Percentiles rank a stretch among this genome's conserved stretches.
These are phyloP conservation scores for Harpagifer antarcticus DNA, from an alignment of 2,797 vertebrate species.

Conservation along the genomic window DNA sequence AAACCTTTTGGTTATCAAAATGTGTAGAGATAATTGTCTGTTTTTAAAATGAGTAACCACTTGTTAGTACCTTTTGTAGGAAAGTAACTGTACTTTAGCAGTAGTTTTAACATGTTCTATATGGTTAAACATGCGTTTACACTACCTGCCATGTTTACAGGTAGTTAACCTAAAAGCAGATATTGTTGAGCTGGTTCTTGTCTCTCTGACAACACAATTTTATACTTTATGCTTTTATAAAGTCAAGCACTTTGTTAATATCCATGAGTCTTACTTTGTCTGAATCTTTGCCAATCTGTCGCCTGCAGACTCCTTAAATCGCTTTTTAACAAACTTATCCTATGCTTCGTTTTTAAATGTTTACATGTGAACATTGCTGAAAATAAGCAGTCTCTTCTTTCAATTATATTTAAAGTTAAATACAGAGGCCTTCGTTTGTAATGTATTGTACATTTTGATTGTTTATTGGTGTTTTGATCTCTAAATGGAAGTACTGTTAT, in stretches of 20 bases:
- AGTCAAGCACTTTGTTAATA: slow-evolving; percentile 83
- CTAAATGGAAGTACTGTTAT: slow-evolving; percentile 68
- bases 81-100: slow-evolving; percentile 51
- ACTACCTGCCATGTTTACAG: slow-evolving; percentile 83
- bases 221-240: slow-evolving; percentile 81
- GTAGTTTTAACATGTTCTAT: slow-evolving; percentile 65
- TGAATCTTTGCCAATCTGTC: slow-evolving; percentile 73
- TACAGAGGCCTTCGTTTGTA: slow-evolving; percentile 80
- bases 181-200: slow-evolving; percentile 65
- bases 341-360: slow-evolving; percentile 80
- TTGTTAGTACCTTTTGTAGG: slow-evolving; percentile 63
- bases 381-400: slow-evolving; percentile 78
- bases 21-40: slow-evolving; percentile 60
- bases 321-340: slow-evolving; percentile 55
- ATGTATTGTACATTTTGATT: slow-evolving; percentile 62
- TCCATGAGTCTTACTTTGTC: slow-evolving; percentile 82
- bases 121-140: slow-evolving; percentile 75
- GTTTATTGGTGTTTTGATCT: slow-evolving; percentile 58
- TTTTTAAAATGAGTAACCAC: slow-evolving; percentile 57
- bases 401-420: slow-evolving; percentile 70
- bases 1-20: slow-evolving; percentile 55
- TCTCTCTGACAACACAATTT: slow-evolving; percentile 78
- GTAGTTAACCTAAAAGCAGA: slow-evolving; percentile 64
- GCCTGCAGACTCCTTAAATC: slow-evolving; percentile 61
- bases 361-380: slow-evolving; percentile 85